Base-by-base conservation (phyloP, 2,888 invertebrate genomes). In the Acanthosepion pharaonis region DNA sequence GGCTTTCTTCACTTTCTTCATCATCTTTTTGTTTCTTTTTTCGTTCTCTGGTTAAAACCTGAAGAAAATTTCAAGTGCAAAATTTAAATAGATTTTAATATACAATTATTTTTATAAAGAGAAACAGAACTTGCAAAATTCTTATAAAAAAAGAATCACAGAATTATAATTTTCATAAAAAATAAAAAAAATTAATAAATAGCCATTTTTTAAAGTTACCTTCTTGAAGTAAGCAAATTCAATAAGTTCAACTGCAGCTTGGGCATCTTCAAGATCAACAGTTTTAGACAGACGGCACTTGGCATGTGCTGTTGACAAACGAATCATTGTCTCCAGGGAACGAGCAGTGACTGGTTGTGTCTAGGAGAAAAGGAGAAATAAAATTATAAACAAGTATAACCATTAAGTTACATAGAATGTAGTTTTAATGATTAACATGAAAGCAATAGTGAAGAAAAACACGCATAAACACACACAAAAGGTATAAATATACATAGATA, bases 261-360 rank as follows among this genome's bases (percentile, higher is more conserved):
- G 98, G 0, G 99, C 99, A 98, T 99, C 99, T 95, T 98, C 98
- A 6, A 98, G 98, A 11, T 98, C 98, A 0, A 99, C 98, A n/a
- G 98, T 98, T 97, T 98, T 98, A 93, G 99, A 98, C 97, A 99
- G 98, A 33, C 99, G 98, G 51, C 99, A 98, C 97, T 99, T 99
- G 28, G 99, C 99, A 98, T 99, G 99, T 5, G 99, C 99, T 0
- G 99, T 99, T 0, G 99, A 98, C 95, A 99, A 98, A 97, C 99
- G 99, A 97, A 99, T 99, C 97, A 99, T 98, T 0, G 99, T 99
- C 98, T 99, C 99, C 96, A 99, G 97, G 0, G 99, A 98, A 97
- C 99, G 98, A 5, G 99, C 99, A 0, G 99, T 99, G 94, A 99
- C 99, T 0, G 99, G 99, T 97, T 99, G 99, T 0, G 99, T 99